Evolutionary conservation across 2,113 vertebrate genomes (phyloP).

Genomic region (Pampusana beccarii): DNA sequence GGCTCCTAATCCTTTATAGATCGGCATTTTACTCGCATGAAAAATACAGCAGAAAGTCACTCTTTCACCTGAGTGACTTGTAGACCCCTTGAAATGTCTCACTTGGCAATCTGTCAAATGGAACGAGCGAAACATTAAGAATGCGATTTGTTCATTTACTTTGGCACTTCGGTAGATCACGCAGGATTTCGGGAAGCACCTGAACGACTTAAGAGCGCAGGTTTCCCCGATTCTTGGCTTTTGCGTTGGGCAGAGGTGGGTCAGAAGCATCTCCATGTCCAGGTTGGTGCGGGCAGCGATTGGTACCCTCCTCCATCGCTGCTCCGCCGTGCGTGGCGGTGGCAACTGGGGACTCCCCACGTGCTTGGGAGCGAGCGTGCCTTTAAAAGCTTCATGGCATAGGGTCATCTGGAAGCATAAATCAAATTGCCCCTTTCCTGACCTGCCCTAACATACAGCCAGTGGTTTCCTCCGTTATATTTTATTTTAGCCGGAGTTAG

Average conservation of each 20-base stretch:
- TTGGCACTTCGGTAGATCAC: neutral
- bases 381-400: neutral
- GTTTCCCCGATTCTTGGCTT: neutral
- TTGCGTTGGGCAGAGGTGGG: neutral
- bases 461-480: neutral
- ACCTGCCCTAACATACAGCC: conserved; percentile 1
- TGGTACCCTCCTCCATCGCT: neutral
- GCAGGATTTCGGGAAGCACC: neutral
- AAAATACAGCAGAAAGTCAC: conserved; percentile 33
- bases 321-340: neutral
- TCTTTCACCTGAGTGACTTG: conserved; percentile 30
- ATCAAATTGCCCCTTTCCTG: conserved; percentile 42
- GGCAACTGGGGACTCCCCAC: neutral
- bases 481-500: neutral
- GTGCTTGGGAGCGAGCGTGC: neutral
- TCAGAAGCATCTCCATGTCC: neutral
- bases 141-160: conserved; percentile 23
- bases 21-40: conserved; percentile 14
- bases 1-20: conserved; percentile 48
- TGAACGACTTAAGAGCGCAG: neutral
- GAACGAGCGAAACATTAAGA: conserved; percentile 13
- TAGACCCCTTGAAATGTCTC: conserved; percentile 32
- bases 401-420: conserved; percentile 28
- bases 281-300: accelerated
- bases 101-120: conserved; percentile 47